Evolutionary conservation across 1,140 invertebrate species (phyloP), one percentile per base, ranked within the genome.

Genomic region (Maniola jurtina): DNA sequence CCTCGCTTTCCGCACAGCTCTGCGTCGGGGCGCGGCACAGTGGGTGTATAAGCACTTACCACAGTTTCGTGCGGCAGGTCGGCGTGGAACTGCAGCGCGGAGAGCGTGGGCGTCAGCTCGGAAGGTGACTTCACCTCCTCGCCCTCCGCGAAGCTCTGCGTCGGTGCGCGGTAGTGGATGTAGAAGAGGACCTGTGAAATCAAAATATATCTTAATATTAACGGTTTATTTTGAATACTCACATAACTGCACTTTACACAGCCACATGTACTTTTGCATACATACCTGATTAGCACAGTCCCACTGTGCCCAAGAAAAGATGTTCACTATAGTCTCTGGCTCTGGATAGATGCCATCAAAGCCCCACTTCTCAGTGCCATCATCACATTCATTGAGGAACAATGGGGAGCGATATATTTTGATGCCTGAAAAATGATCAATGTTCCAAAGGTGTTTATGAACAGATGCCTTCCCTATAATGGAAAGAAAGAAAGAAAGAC

Each of bases 271-370:
- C 25, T 25, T 25, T 25, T 25, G 25, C 25, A 25, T 4, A 25
- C 1, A 62, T 15, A 91, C 90, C 84, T 95, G 95, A 91, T 95
- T 93, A 15, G 92, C 91, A 66, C 94, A 92, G 83, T 96, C 95
- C 95, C 95, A 96, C 72, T 97, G 95, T 0, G 95, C 95, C 96
- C 95, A 97, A 57, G 94, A 94, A 73, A 96, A 96, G 38, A 92
- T 93, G 77, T 93, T 93, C 0, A 95, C 94, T 61, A 96, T 90
- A 1, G 89, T 92, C 81, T 95, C 95, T 9, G 92, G 91, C 50
- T 91, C 92, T 3, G 94, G 79, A 25, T 92, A 85, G 15, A 88
- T 89, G 0, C 87, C 89, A 75, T 92, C 91, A 67, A 93, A 86
- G 10, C 81, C 85, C 92, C 92, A 93, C 60, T 92, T 91, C 33